Evolutionary conservation across 2,888 invertebrate genomes (phyloP).

Genomic region (Chalcis sispes): DNA sequence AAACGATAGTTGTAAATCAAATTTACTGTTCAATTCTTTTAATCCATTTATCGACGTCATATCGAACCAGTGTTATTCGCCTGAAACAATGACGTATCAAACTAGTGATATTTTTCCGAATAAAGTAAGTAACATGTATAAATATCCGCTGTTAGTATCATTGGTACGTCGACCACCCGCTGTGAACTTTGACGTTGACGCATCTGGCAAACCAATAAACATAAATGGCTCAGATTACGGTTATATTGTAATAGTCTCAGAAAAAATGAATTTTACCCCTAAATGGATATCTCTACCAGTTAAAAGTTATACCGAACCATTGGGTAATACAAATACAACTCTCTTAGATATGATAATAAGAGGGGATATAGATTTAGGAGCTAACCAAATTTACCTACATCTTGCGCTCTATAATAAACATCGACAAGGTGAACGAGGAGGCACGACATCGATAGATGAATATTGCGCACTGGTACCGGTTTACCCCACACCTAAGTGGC

Average conservation of each 20-base stretch:
- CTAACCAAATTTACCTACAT: constrained; percentile 30
- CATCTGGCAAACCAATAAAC: constrained; percentile 8
- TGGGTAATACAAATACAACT: neutral
- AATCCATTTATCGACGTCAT: constrained; percentile 37
- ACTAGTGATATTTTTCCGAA: no score
- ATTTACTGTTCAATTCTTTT: constrained; percentile 6
- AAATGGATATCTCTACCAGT: constrained; percentile 2
- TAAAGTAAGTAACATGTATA: constrained; percentile 38
- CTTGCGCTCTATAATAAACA: neutral
- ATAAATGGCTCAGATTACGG: constrained; percentile 37
- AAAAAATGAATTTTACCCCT: constrained; percentile 27
- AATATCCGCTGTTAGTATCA: constrained; percentile 14
- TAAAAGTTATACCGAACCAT: constrained; percentile 14
- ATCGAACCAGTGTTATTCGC: neutral
- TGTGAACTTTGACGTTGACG: constrained; percentile 11
- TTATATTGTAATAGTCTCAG: neutral
- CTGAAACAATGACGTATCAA: neutral
- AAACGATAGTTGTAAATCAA: neutral
- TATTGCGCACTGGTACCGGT: constrained; percentile 52
- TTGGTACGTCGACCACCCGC: constrained; percentile 16
- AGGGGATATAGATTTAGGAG: constrained; percentile 25
- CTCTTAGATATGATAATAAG: neutral
- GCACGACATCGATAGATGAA: constrained; percentile 22
- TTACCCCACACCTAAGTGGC: neutral
- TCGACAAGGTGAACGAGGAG: neutral